Base-by-base conservation (phyloP, 2,797 vertebrate genomes). In the Sarcophilus harrisii region DNA sequence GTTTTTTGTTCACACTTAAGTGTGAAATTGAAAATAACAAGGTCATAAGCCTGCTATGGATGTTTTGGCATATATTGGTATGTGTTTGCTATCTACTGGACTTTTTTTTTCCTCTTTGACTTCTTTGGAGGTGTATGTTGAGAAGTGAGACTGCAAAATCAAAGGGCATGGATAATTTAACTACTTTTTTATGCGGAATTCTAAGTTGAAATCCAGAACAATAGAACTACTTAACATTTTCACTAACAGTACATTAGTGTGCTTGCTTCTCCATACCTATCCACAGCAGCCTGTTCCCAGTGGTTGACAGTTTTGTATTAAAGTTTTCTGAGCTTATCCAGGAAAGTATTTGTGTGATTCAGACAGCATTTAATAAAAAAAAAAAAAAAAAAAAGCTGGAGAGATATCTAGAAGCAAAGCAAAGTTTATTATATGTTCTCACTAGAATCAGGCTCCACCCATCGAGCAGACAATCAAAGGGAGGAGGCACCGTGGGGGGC, bases 251-350 rank as follows among this genome's bases (percentile, higher is more conserved):
- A 27, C 9, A 10, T 45, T 9, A 4, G 8, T 24, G 21, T 27
- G 9, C 73, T 81, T 81, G 38, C 38, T 30, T 45, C 38, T 38
- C 38, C 38, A 45, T 9, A 45, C 73, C 38, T 21, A 49, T 27
- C 21, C 10, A 11, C 24, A 38, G 45, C 38, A 49, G 73, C 3
- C 38, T 87, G 38, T 49, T 27, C 10, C 38, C 21, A 87, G 38
- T 27, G 24, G 27, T 38, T 93, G 92, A 93, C 60, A 96, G 57
- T 94, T 97, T 96, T 94, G 16, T 9, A 94, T 93, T 81, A 5
- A 45, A 93, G 57, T 57, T 93, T 60, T 16, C 4, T 93, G 2
- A 27, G 38, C 3, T 92, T 96, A 52, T 93, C 1, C 38, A 94
- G 24, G 93, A 81, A 73, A 94, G 27, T 92, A 90, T 81, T 94